phyloP scores from a whole-genome alignment of 1,140 invertebrate species.

The Brachystomella parvula region DNA sequence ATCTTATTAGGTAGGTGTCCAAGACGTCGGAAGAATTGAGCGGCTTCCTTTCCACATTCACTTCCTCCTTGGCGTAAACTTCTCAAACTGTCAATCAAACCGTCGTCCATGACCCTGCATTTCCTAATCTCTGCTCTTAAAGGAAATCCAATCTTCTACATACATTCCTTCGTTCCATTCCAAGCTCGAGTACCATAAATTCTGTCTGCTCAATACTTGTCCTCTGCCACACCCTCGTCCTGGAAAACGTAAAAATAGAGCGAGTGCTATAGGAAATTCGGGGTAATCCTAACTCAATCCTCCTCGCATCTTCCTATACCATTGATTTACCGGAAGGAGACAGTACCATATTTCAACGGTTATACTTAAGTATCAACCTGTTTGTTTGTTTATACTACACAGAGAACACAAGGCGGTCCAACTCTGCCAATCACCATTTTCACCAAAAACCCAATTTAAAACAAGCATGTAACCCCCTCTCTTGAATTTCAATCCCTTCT shows the following conservation, averaged over 20 bases:
- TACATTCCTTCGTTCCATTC: too few species aligned
- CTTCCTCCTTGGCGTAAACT: background rate
- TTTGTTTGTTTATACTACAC: background rate
- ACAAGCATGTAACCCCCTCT: background rate
- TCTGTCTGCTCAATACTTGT: background rate
- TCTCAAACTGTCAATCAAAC: background rate
- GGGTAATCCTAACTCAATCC: background rate
- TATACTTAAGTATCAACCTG: background rate
- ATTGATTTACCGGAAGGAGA: background rate
- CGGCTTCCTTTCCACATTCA: conserved; percentile 21
- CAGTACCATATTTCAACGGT: background rate
- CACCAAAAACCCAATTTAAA: background rate
- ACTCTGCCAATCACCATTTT: background rate
- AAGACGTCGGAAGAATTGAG: conserved; percentile 13
- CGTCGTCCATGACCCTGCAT: background rate
- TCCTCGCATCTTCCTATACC: background rate
- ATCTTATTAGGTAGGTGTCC: conserved; percentile 24
- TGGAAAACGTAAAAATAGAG: too few species aligned
- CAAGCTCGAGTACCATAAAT: too few species aligned
- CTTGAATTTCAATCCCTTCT: background rate
- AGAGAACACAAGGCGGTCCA: background rate
- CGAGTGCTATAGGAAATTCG: background rate
- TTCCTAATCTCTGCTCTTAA: background rate
- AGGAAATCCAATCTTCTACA: background rate
- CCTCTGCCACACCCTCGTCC: background rate